Conservation (phyloP, 2,113 vertebrate genomes). For the Phylloscopus trochilus region DNA sequence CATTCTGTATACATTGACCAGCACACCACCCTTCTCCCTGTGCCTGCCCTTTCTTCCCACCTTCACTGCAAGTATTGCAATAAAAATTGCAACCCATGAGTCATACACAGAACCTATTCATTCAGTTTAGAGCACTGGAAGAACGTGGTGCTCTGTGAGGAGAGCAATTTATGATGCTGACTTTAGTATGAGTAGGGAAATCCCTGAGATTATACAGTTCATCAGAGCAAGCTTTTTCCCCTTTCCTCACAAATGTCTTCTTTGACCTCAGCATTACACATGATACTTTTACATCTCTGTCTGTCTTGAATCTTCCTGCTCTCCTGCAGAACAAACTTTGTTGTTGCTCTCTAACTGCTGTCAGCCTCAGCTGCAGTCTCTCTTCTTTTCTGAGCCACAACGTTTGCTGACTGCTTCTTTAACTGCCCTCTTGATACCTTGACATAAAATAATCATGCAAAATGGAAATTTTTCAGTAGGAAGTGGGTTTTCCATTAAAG, state of each 20-base stretch:
- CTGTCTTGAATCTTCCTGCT: not conserved
- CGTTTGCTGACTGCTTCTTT: not conserved
- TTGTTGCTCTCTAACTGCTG: not conserved
- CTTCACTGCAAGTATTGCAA: not conserved
- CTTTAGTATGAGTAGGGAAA: not conserved
- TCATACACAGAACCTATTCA: not conserved
- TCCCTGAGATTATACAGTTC: not conserved
- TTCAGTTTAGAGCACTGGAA: not conserved
- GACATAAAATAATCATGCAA: not conserved
- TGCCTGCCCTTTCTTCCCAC: not conserved
- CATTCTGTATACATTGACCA: not conserved
- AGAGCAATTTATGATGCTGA: not conserved
- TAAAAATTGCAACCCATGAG: not conserved
- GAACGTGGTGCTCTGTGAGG: not conserved
- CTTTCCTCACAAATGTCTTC: not conserved
- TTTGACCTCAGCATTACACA: not conserved
- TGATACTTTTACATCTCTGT: not conserved
- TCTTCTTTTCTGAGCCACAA: not conserved
- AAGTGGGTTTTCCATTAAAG: not conserved
- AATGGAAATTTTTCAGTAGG: not conserved
- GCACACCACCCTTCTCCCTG: not conserved
- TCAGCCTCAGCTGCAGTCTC: not conserved
- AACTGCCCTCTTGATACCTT: not conserved
- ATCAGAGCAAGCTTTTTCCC: not conserved
- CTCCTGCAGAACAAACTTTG: not conserved